These are phyloP conservation scores for Ctenopoma multispine DNA, from an alignment of 2,797 vertebrate genomes.

Conservation along the genomic window DNA sequence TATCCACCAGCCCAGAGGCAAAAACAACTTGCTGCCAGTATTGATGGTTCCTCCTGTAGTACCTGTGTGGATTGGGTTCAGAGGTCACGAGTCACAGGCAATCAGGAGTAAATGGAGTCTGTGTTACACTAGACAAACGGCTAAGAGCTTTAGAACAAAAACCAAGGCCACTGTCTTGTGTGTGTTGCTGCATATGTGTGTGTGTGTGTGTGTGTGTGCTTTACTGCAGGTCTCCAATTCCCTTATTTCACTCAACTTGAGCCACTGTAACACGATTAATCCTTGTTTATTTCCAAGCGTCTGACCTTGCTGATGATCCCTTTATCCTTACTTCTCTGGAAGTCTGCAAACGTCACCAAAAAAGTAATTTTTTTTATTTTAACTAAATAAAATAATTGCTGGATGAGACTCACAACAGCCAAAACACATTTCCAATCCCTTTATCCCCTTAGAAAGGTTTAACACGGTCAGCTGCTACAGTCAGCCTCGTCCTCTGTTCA, in stretches of 20 bases:
- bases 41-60: constrained; percentile 78
- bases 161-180: constrained; percentile 66
- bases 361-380: constrained; percentile 12
- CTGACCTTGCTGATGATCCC: constrained; percentile 65
- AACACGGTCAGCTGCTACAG: constrained; percentile 54
- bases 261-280: constrained; percentile 74
- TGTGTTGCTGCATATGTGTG: constrained; percentile 36
- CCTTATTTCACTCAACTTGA: constrained; percentile 61
- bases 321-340: constrained; percentile 54
- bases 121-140: constrained; percentile 81
- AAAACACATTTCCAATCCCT: constrained; percentile 59
- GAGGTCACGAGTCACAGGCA: constrained; percentile 82
- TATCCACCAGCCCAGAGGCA: constrained; percentile 79
- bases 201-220: constrained; percentile 25
- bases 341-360: constrained; percentile 46
- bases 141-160: constrained; percentile 81
- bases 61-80: constrained; percentile 83
- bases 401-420: constrained; percentile 41
- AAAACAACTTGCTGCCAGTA: constrained; percentile 84
- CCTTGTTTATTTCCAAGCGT: constrained; percentile 71
- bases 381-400: constrained; percentile 49
- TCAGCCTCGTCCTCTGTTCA: constrained; percentile 46
- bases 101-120: constrained; percentile 86
- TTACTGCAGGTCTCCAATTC: constrained; percentile 16
- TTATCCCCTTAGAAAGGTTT: constrained; percentile 59